Percentiles rank a stretch among this genome's conserved stretches.
These are phyloP conservation scores for Philereme vetulata DNA, from an alignment of 2,888 invertebrate genomes.

Conservation along the genomic window DNA sequence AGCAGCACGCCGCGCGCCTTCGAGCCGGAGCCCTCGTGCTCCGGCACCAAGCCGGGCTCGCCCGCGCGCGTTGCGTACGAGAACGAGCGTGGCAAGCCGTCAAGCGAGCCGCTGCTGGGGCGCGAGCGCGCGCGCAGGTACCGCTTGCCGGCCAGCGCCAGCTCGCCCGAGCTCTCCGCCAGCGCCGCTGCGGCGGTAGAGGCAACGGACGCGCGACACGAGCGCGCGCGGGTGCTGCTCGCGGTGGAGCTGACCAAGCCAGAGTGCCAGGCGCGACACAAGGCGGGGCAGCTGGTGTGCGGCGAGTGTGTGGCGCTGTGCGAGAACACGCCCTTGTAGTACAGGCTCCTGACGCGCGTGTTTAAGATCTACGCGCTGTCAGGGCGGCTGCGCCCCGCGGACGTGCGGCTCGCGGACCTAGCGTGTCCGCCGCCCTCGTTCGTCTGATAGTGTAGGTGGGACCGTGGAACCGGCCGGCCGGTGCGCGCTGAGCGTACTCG, in stretches of 20 bases:
- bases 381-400: conserved; percentile 44
- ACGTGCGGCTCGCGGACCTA: conserved; percentile 34
- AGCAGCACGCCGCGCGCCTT: conserved; percentile 5
- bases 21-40: conserved; percentile 48
- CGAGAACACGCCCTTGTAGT: conserved; percentile 71
- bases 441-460: conserved; percentile 36
- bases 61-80: conserved; percentile 28
- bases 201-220: conserved; percentile 41
- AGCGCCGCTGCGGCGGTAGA: conserved; percentile 24
- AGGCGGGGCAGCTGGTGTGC: conserved; percentile 54
- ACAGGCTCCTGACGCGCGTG: conserved; percentile 78
- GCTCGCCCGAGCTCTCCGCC: conserved; percentile 73
- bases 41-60: conserved; percentile 49
- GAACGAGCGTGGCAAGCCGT: conserved; percentile 54
- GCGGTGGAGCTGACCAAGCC: conserved; percentile 68
- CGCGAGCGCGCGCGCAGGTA: conserved; percentile 48
- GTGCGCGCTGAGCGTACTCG: conserved; percentile 54
- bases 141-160: conserved; percentile 64
- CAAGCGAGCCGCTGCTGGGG: conserved; percentile 75
- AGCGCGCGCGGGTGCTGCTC: conserved; percentile 66
- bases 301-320: conserved; percentile 57
- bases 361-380: conserved; percentile 77
- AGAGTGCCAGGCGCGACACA: conserved; percentile 50
- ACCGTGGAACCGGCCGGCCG: conserved; percentile 11
- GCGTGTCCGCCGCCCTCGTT: conserved; percentile 44